A percentile compares a stretch with the other conserved stretches of the same genome.
Conservation (phyloP, 2,888 invertebrate species). For the Amaurobius ferox region DNA sequence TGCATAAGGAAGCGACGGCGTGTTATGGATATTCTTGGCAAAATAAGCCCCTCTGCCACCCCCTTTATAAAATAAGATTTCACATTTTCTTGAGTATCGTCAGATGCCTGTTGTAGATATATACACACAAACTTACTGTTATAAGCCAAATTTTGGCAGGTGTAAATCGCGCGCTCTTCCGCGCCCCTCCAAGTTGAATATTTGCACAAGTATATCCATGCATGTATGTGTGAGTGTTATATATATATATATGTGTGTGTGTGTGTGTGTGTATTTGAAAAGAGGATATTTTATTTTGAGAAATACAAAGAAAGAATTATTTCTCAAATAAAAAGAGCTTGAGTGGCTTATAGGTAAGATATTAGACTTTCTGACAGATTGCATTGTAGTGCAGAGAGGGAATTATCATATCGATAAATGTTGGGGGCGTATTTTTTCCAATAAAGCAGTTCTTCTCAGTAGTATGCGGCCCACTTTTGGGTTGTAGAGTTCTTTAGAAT, state of each 20-base stretch:
- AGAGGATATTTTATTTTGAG: slow-evolving; percentile 42
- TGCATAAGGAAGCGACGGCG: slow-evolving; percentile 50
- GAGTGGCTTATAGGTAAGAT: not conserved
- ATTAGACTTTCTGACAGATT: too few species aligned
- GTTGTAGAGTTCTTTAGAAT: too few species aligned
- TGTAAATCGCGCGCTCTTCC: slow-evolving; percentile 42
- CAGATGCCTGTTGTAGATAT: not conserved
- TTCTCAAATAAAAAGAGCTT: slow-evolving; percentile 6
- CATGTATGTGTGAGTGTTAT: not conserved
- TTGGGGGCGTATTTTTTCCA: too few species aligned
- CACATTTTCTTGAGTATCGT: slow-evolving; percentile 27
- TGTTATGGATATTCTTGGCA: slow-evolving; percentile 57
- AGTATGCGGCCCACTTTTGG: too few species aligned
- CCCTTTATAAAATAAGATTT: slow-evolving; percentile 66
- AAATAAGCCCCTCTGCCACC: slow-evolving; percentile 44
- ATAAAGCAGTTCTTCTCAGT: too few species aligned
- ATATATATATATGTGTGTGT: not conserved
- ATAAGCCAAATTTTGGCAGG: slow-evolving; percentile 49
- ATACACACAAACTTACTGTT: slow-evolving; percentile 25
- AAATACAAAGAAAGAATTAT: slow-evolving; percentile 21
- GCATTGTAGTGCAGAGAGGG: too few species aligned
- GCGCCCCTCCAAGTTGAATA: slow-evolving; percentile 16
- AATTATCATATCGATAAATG: too few species aligned
- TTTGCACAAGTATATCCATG: not conserved
- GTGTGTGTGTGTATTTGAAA: not conserved